Evolutionary conservation across 2,888 invertebrate species (phyloP).

Genomic region (Galerucella calmariensis): DNA sequence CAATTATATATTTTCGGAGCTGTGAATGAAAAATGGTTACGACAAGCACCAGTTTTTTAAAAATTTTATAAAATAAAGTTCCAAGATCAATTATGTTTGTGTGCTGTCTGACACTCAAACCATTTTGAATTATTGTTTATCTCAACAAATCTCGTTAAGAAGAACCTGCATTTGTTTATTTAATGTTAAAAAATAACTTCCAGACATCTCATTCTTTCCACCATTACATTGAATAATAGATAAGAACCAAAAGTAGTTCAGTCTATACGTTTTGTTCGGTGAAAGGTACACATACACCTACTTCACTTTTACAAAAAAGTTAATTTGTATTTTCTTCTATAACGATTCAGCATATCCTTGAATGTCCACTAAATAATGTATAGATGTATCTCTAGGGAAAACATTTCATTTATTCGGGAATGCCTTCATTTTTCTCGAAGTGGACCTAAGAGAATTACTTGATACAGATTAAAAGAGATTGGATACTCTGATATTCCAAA

Average conservation of each 20-base stretch:
- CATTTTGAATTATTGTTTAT: neutral
- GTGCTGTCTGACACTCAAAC: neutral
- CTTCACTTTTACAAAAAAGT: slow-evolving; percentile 31
- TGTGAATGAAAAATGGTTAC: too few relatives aligned
- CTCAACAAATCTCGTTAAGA: neutral
- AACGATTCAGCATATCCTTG: slow-evolving; percentile 49
- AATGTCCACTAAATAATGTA: slow-evolving; percentile 62
- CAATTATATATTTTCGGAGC: too few relatives aligned
- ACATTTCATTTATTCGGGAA: slow-evolving; percentile 65
- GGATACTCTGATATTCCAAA: slow-evolving; percentile 62
- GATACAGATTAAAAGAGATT: slow-evolving; percentile 67
- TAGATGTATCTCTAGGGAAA: slow-evolving; percentile 59
- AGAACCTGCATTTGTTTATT: neutral
- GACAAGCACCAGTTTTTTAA: too few relatives aligned
- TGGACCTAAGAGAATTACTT: slow-evolving; percentile 64
- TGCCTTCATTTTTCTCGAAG: slow-evolving; percentile 65
- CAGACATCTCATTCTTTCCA: slow-evolving; percentile 1
- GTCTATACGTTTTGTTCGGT: slow-evolving; percentile 18
- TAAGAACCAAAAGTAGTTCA: slow-evolving; percentile 25
- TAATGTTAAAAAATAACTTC: neutral
- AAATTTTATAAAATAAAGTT: too few relatives aligned
- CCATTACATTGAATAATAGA: slow-evolving; percentile 25
- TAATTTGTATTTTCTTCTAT: slow-evolving; percentile 45
- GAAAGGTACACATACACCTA: slow-evolving; percentile 20
- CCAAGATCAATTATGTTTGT: too few relatives aligned